phyloP scores from a whole-genome alignment of 2,888 invertebrate genomes.

The Amiota minor region DNA sequence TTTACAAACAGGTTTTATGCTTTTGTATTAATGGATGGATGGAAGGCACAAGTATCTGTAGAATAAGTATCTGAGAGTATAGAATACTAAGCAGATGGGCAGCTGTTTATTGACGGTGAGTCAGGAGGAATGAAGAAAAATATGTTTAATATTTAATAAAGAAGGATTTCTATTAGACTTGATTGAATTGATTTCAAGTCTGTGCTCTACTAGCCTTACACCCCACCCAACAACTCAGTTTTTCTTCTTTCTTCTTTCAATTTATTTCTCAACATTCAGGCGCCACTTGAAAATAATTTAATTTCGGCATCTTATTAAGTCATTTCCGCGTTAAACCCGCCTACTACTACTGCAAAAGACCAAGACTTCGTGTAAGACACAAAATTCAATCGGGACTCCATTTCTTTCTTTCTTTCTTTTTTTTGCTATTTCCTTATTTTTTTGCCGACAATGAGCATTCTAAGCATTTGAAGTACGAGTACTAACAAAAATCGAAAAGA shows the following conservation, averaged over 20 bases:
- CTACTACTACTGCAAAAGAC: not conserved
- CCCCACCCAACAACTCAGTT: not conserved
- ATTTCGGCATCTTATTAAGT: constrained; percentile 33
- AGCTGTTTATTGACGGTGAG: no score
- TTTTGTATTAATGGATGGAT: not conserved
- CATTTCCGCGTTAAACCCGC: constrained; percentile 13
- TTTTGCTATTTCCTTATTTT: not conserved
- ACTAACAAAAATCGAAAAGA: constrained; percentile 1
- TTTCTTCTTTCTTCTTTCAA: not conserved
- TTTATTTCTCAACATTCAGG: constrained; percentile 2
- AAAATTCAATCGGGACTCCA: not conserved
- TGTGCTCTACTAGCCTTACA: not conserved
- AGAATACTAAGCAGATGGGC: no score
- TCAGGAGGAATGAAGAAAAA: no score
- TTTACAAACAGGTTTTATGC: not conserved
- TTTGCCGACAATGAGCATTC: constrained; percentile 23
- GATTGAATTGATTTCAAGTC: not conserved
- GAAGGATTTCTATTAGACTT: no score
- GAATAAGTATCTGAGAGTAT: no score
- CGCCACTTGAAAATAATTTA: constrained; percentile 25
- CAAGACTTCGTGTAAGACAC: constrained; percentile 25
- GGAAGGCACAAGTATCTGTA: not conserved
- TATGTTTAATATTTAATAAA: no score
- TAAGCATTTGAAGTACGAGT: constrained; percentile 19
- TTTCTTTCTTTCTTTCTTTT: not conserved